Evolutionary conservation across 64 coral and sea anemone genomes (phyloP), one percentile per base, ranked within the genome.

Genomic region (Pachyseris speciosa): DNA sequence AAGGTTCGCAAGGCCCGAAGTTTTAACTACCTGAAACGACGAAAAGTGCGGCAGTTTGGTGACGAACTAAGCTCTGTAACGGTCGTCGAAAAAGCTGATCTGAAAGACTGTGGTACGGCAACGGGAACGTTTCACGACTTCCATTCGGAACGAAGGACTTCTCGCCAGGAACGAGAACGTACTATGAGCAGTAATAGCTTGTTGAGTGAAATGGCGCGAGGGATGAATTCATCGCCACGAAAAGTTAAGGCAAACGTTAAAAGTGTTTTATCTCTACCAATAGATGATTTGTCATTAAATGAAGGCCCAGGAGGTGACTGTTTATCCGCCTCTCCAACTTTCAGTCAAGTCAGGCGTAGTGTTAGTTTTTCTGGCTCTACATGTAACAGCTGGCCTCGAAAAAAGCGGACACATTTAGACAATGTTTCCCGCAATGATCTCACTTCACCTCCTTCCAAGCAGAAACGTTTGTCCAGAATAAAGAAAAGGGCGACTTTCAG

Each of bases 91-190:
- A 67, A 84, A 25, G 30, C n/a, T 10, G 8, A 17, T 59, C 11
- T 60, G 1, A 38, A 20, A 33, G 81, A 91, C 5, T 89, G 85
- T 80, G 74, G 78, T 43, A 98, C 96, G 40, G 96, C 96, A 17
- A 98, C 92, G 6, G 96, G 96, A 7, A 98, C 84, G 16, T 98
- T 98, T 42, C 90, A 92, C 32, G 96, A 98, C 39, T 98, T 98
- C 69, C 10, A 57, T 2, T 83, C 88, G 22, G 86, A 78, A 52
- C 34, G 89, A 8, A 83, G 83, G 37, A 80, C 75, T 3, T 52
- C 91, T 27, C 78, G 74, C 1, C 20, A 25, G 4, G 51, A 61
- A 49, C 75, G 76, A 25, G 29, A 5, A n/a, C 55, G 30, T 31
- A 72, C 43, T 4, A 28, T 25, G 7, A 86, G 47, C 19, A 88